These are phyloP conservation scores for Chaenocephalus aceratus DNA, from an alignment of 2,113 vertebrate genomes.

Conservation along the genomic window DNA sequence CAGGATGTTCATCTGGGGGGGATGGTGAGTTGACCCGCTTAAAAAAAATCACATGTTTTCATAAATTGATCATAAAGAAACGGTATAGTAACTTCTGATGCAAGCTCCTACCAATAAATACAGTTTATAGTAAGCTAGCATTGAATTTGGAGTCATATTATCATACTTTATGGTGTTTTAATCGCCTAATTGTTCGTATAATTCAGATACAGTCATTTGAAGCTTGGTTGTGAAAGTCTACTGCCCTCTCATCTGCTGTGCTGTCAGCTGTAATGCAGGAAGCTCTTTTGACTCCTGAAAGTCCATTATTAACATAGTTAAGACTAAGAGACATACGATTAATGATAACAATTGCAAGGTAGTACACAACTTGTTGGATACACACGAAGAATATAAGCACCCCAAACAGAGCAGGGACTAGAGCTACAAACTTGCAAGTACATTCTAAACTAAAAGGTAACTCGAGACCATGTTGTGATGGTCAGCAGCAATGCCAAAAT, in stretches of 20 bases:
- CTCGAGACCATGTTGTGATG: too few species aligned
- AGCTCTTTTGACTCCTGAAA: neutral
- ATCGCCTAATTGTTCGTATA: neutral
- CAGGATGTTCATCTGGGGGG: conserved; percentile 85
- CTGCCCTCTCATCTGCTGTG: neutral
- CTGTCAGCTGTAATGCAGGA: neutral
- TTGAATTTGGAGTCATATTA: neutral
- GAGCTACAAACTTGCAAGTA: too few species aligned
- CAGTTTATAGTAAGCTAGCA: neutral
- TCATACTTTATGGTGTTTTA: neutral
- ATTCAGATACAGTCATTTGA: neutral
- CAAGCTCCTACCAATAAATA: too few species aligned
- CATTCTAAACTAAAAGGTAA: too few species aligned
- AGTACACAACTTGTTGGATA: neutral
- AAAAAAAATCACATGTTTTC: too few species aligned
- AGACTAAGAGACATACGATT: neutral
- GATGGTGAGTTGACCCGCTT: conserved; percentile 78
- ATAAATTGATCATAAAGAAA: neutral
- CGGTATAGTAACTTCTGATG: neutral
- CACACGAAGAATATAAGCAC: too few species aligned
- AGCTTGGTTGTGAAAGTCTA: neutral
- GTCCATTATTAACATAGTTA: neutral
- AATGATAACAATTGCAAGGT: neutral
- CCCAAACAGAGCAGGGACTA: too few species aligned
- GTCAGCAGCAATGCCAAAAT: too few species aligned